A percentile compares a stretch with the other conserved stretches of the same genome.
Conservation (phyloP, 1,140 invertebrate genomes). For the Berghia stephanieae region DNA sequence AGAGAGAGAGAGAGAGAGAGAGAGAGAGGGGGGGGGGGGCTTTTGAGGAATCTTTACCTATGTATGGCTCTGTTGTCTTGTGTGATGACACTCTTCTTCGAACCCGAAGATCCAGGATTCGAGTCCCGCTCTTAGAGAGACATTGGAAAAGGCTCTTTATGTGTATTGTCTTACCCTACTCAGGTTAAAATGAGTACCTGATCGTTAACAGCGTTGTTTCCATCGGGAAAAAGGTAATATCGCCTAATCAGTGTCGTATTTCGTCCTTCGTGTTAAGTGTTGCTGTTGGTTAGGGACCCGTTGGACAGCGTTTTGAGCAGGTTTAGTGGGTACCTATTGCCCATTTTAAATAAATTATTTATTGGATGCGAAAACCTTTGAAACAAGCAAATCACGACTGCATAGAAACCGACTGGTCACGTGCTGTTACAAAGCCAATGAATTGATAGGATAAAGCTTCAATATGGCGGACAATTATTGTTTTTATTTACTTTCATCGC, state of each 20-base stretch:
- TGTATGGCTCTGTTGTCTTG: background rate
- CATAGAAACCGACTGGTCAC: no score
- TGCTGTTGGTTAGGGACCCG: no score
- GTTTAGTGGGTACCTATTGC: no score
- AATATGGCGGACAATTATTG: background rate
- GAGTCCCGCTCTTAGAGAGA: background rate
- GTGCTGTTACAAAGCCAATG: no score
- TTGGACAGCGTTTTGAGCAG: no score
- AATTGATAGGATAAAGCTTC: background rate
- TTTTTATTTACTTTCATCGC: background rate
- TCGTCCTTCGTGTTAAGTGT: no score
- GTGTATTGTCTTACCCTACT: background rate
- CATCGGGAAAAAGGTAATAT: no score
- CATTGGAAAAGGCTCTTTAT: background rate
- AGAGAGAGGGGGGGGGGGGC: background rate
- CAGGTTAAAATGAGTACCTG: background rate
- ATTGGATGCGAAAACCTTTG: no score
- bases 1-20: slow-evolving; percentile 20
- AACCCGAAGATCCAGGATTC: background rate
- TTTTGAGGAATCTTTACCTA: background rate
- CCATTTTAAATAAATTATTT: no score
- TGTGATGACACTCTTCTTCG: background rate
- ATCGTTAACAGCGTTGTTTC: no score
- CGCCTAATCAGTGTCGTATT: no score
- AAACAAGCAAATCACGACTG: no score